These are phyloP conservation scores for Nasonia oneida DNA, from an alignment of 2,888 invertebrate genomes.

Conservation along the genomic window DNA sequence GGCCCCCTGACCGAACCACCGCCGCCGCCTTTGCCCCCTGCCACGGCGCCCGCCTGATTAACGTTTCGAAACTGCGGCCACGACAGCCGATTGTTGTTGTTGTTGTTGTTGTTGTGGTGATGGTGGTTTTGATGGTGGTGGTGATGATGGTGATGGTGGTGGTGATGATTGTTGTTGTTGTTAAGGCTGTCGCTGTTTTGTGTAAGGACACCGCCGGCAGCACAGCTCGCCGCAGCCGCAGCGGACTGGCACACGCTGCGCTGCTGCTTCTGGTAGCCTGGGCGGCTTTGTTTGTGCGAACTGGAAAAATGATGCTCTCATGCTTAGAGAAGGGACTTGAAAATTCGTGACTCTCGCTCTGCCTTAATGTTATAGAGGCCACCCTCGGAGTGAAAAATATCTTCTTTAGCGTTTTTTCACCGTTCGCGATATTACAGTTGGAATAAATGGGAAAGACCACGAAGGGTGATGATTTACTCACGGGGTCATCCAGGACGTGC, in stretches of 20 bases:
- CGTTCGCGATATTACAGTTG: background rate
- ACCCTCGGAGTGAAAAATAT: background rate
- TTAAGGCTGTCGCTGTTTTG: constrained; percentile 61
- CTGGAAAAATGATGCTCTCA: constrained; percentile 77
- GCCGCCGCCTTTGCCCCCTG: constrained; percentile 14
- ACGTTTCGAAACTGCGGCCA: constrained; percentile 82
- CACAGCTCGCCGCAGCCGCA: constrained; percentile 61
- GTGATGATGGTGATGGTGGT: constrained; percentile 69
- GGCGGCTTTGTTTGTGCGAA: constrained; percentile 78
- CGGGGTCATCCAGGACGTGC: background rate
- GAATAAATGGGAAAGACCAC: background rate
- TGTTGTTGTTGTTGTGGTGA: constrained; percentile 80
- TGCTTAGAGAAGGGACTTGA: constrained; percentile 67
- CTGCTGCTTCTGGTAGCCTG: constrained; percentile 77
- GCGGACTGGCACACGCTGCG: constrained; percentile 75
- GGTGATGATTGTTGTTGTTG: constrained; percentile 52
- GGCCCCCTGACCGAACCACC: constrained; percentile 48
- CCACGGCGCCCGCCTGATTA: constrained; percentile 72
- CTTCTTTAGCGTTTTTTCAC: background rate
- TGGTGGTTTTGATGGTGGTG: constrained; percentile 76
- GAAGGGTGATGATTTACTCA: background rate
- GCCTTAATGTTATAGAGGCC: background rate
- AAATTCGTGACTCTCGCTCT: background rate
- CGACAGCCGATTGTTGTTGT: constrained; percentile 81
- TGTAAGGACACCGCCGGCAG: constrained; percentile 54